Evolutionary conservation across 2,797 vertebrate genomes (phyloP).

Genomic region (Intellagama lesueurii): DNA sequence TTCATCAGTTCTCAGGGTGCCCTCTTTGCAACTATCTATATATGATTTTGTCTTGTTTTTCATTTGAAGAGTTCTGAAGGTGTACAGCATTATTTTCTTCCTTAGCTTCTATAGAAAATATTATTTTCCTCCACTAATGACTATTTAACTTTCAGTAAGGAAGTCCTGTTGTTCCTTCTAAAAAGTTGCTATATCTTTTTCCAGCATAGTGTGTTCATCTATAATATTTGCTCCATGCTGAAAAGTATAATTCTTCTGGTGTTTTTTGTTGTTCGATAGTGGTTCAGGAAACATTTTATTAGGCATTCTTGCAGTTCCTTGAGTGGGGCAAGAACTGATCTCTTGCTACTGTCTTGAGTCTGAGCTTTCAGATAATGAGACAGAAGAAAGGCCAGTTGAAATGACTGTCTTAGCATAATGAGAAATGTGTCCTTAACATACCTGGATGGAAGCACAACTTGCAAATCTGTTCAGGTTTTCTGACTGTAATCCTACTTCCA

Average conservation of each 20-base stretch:
- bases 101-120: not conserved
- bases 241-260: not conserved
- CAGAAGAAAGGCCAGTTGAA: not conserved
- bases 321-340: not conserved
- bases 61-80: conserved; percentile 1
- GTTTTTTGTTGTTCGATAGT: not conserved
- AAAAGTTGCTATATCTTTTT: not conserved
- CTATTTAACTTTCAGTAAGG: not conserved
- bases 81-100: not conserved
- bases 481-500: not conserved
- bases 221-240: not conserved
- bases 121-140: not conserved
- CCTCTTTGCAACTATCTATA: not conserved
- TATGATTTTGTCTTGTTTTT: not conserved
- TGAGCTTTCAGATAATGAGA: not conserved
- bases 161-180: not conserved
- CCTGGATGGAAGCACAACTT: not conserved
- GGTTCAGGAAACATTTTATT: not conserved
- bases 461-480: not conserved
- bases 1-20: not conserved
- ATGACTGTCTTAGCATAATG: not conserved
- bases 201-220: not conserved
- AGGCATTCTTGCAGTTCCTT: not conserved
- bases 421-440: not conserved
- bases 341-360: not conserved